Evolutionary conservation across 2,888 invertebrate species (phyloP).

Genomic region (Gryllus longicercus): DNA sequence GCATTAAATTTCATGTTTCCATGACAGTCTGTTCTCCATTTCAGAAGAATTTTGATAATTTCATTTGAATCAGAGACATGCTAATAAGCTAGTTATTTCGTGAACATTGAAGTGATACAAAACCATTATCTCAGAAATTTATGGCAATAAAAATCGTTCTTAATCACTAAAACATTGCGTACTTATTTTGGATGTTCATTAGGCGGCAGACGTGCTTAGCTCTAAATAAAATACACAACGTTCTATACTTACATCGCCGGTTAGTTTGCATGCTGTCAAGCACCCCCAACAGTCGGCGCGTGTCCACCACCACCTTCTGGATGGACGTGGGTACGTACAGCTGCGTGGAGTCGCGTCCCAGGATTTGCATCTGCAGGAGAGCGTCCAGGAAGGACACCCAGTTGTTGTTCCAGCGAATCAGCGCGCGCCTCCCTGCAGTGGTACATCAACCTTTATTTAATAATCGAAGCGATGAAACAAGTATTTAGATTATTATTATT

Average conservation of each 20-base stretch:
- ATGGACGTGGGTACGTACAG: not conserved
- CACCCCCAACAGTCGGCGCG: not conserved
- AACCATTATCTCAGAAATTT: too few species aligned
- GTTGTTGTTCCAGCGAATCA: constrained; percentile 69
- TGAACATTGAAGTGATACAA: too few species aligned
- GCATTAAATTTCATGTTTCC: too few species aligned
- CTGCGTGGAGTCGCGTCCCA: constrained; percentile 55
- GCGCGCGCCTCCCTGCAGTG: constrained; percentile 48
- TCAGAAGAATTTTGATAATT: too few species aligned
- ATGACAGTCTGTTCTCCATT: too few species aligned
- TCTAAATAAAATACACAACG: constrained; percentile 62
- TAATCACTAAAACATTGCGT: too few species aligned
- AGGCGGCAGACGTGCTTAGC: constrained; percentile 42
- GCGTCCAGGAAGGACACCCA: constrained; percentile 92
- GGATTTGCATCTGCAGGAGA: constrained; percentile 79
- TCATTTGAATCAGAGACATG: too few species aligned
- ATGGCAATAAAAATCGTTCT: too few species aligned
- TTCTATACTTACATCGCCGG: too few species aligned
- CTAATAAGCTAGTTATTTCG: too few species aligned
- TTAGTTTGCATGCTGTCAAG: not conserved
- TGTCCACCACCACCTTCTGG: not conserved
- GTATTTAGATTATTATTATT: too few species aligned
- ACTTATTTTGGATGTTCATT: not conserved
- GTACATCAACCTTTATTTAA: not conserved
- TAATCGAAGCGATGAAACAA: not conserved